Percentiles rank a stretch among this genome's conserved stretches.
These are phyloP conservation scores for Aphidius gifuensis DNA, from an alignment of 1,140 invertebrate genomes.

Conservation along the genomic window DNA sequence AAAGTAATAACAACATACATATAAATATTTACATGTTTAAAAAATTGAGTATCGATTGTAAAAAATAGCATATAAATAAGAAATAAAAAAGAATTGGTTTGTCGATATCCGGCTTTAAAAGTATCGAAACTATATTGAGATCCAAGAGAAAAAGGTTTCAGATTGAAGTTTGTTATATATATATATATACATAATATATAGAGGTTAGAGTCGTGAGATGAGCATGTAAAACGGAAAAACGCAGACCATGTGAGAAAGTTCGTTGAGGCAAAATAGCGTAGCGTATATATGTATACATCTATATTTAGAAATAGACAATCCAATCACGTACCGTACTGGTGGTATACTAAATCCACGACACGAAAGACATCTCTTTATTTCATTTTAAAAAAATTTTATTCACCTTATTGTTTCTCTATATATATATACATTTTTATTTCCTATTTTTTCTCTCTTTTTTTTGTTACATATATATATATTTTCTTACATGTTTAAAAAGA, in stretches of 20 bases:
- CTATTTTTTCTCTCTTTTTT: background rate
- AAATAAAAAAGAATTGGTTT: no score
- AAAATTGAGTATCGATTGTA: no score
- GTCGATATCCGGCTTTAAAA: no score
- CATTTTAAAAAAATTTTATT: background rate
- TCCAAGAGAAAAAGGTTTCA: background rate
- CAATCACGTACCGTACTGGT: slow-evolving; percentile 3
- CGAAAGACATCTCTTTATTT: background rate
- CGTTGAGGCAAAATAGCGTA: background rate
- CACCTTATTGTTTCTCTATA: no score
- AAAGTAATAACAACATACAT: no score
- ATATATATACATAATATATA: background rate
- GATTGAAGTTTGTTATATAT: background rate
- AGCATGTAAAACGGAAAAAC: background rate
- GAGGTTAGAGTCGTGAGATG: background rate
- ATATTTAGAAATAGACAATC: slow-evolving; percentile 6
- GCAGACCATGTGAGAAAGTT: background rate
- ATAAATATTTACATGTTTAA: no score
- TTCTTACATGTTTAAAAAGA: no score
- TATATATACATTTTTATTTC: background rate
- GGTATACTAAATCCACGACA: slow-evolving; percentile 6
- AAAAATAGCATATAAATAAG: no score
- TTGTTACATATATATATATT: no score
- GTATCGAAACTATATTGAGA: no score
- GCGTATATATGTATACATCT: background rate